These are phyloP conservation scores for Emmelina monodactyla DNA, from an alignment of 2,888 invertebrate genomes.

Conservation along the genomic window DNA sequence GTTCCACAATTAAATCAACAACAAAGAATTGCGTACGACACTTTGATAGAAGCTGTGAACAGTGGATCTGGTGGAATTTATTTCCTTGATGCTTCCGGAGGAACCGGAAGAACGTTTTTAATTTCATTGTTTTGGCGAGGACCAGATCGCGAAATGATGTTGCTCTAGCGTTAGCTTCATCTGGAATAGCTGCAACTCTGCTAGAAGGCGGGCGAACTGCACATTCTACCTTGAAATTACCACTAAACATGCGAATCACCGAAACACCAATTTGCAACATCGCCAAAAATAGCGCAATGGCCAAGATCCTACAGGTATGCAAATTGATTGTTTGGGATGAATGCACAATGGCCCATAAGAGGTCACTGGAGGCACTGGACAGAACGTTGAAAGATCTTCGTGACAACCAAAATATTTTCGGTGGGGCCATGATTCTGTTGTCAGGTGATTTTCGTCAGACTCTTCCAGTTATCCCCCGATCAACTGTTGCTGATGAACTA, in stretches of 20 bases:
- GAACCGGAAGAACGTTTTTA: conserved; percentile 10
- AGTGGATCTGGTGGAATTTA: conserved; percentile 13
- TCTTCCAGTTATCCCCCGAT: conserved; percentile 18
- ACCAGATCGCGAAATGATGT: conserved; percentile 11
- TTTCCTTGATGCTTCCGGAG: conserved; percentile 10
- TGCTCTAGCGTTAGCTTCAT: conserved; percentile 14
- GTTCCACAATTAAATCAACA: conserved; percentile 11
- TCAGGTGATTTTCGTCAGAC: conserved; percentile 24
- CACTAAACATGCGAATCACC: conserved; percentile 15
- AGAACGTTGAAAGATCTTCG: conserved; percentile 9
- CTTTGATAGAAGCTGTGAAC: conserved; percentile 12
- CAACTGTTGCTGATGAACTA: conserved; percentile 15
- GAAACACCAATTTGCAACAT: conserved; percentile 15
- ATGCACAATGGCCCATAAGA: conserved; percentile 18
- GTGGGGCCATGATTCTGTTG: conserved; percentile 6
- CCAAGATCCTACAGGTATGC: conserved; percentile 9
- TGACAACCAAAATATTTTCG: not conserved
- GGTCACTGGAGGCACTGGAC: conserved; percentile 13
- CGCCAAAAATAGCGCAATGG: conserved; percentile 13
- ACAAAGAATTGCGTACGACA: conserved; percentile 11
- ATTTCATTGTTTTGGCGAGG: conserved; percentile 12
- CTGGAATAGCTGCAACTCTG: conserved; percentile 16
- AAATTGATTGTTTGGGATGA: conserved; percentile 15
- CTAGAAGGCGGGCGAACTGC: conserved; percentile 17
- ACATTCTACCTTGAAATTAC: conserved; percentile 17